Evolutionary conservation across 2,888 invertebrate genomes (phyloP).

Genomic region (Coleophora flavipennella): DNA sequence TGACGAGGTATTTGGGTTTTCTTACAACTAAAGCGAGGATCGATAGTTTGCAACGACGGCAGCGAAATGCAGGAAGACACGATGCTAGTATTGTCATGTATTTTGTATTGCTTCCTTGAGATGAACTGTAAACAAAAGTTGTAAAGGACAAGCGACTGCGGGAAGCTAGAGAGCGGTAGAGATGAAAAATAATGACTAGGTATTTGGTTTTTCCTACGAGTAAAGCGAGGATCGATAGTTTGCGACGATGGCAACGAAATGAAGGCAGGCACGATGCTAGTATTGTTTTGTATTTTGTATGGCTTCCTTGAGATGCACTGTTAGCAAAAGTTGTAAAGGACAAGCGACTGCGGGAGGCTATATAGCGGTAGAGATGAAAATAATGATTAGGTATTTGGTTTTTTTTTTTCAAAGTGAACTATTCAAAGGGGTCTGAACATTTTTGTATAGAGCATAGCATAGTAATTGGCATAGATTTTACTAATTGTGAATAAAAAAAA

Average conservation of each 20-base stretch:
- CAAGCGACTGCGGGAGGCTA: conserved; percentile 14
- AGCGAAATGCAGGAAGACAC: conserved; percentile 35
- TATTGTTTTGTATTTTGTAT: conserved; percentile 33
- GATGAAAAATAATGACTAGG: no score
- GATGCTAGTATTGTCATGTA: conserved; percentile 32
- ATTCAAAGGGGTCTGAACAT: no score
- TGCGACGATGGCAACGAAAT: conserved; percentile 44
- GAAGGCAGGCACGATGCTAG: conserved; percentile 30
- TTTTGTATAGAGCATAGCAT: no score
- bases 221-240: conserved; percentile 22
- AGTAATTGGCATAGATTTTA: no score
- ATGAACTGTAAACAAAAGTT: conserved; percentile 18
- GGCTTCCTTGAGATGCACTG: conserved; percentile 34
- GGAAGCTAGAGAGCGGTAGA: background rate
- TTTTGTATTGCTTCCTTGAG: conserved; percentile 37
- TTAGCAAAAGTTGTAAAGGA: conserved; percentile 10
- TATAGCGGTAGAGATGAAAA: no score
- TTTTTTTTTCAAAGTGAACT: no score
- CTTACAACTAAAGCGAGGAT: conserved; percentile 17
- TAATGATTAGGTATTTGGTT: no score
- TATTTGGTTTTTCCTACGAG: no score
- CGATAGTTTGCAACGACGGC: conserved; percentile 36
- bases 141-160: conserved; percentile 18
- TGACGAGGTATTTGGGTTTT: no score
- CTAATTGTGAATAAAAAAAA: no score